A percentile compares a stretch with the other conserved stretches of the same genome.
phyloP scores from a whole-genome alignment of 2,888 invertebrate species.

The Spodoptera littoralis region DNA sequence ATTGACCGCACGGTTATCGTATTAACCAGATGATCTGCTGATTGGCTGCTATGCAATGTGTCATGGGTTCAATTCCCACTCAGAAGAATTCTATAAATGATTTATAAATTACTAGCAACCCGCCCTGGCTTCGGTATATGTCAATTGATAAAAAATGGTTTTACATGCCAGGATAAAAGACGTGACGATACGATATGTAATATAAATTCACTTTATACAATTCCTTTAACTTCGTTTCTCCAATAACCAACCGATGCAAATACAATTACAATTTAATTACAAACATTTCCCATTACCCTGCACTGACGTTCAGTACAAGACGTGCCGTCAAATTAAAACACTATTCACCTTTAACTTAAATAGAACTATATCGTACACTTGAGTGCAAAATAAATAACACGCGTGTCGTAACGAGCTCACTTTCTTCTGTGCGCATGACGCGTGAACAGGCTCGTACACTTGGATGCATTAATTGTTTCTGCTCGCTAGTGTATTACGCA shows the following conservation, averaged over 20 bases:
- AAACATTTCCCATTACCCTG: slow-evolving; percentile 23
- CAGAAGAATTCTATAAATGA: too few species aligned
- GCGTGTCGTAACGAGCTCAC: slow-evolving; percentile 72
- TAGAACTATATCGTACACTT: slow-evolving; percentile 49
- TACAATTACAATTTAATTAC: slow-evolving; percentile 7
- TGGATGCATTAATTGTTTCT: slow-evolving; percentile 71
- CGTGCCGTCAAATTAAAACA: slow-evolving; percentile 10
- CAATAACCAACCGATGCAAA: neutral
- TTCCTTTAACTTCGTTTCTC: too few species aligned
- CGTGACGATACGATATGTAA: too few species aligned
- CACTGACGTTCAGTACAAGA: slow-evolving; percentile 9
- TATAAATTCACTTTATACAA: too few species aligned
- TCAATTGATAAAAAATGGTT: too few species aligned
- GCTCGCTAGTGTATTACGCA: slow-evolving; percentile 71
- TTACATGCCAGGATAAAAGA: too few species aligned
- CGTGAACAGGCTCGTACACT: slow-evolving; percentile 72
- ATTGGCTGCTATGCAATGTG: too few species aligned
- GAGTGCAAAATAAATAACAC: slow-evolving; percentile 62
- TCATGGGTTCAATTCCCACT: too few species aligned
- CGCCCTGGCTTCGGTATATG: too few species aligned
- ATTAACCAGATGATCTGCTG: too few species aligned
- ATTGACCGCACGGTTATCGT: too few species aligned
- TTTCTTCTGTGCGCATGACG: slow-evolving; percentile 75
- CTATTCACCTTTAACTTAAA: slow-evolving; percentile 43
- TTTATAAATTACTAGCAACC: neutral